Evolutionary conservation across 1,140 invertebrate genomes (phyloP).

Genomic region (Trichoplusia ni): DNA sequence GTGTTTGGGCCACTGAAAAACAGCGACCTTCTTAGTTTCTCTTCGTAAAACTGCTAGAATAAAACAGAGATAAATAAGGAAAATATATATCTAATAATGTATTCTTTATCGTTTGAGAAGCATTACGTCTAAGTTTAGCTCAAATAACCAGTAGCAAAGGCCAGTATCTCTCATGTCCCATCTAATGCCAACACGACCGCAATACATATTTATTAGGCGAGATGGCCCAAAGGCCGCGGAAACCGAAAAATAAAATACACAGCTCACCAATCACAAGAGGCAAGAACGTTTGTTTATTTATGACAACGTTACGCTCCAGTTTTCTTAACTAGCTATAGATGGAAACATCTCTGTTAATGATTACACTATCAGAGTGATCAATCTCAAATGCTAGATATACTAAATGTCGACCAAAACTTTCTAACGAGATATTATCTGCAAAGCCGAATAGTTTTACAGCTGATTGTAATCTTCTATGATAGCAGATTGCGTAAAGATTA

Average conservation of each 20-base stretch:
- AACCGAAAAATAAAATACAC: slow-evolving; percentile 7
- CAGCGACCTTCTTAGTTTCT: no score
- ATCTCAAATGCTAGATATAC: no score
- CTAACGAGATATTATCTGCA: no score
- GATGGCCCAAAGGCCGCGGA: not conserved
- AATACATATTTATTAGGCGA: slow-evolving; percentile 12
- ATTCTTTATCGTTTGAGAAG: no score
- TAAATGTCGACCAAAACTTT: no score
- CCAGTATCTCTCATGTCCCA: not conserved
- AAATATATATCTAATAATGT: no score
- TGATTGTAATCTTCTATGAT: not conserved
- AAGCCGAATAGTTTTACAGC: not conserved
- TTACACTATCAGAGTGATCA: no score
- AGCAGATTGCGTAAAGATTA: slow-evolving; percentile 19
- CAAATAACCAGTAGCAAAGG: slow-evolving; percentile 2
- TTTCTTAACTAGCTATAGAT: not conserved
- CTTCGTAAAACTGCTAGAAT: no score
- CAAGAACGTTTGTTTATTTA: not conserved
- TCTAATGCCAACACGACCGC: not conserved
- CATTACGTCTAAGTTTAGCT: not conserved
- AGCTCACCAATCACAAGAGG: not conserved
- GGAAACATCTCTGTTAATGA: not conserved
- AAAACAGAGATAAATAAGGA: no score
- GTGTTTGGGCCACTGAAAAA: no score
- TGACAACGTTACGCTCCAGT: not conserved